These are phyloP conservation scores for Pseudoatta argentina DNA, from an alignment of 1,140 invertebrate genomes.

Conservation along the genomic window DNA sequence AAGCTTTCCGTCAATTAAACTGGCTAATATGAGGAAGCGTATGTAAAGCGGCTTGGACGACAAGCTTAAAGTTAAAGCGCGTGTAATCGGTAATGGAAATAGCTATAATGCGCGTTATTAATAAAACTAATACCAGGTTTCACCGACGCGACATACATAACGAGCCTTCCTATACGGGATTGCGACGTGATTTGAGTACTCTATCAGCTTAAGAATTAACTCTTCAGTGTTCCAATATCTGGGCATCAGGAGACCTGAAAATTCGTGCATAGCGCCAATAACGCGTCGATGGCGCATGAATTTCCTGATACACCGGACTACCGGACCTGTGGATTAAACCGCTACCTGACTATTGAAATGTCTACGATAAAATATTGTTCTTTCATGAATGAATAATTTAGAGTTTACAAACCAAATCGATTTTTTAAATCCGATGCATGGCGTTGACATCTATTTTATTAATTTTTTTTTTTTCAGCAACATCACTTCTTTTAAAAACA, in stretches of 20 bases:
- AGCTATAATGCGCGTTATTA: conserved; percentile 61
- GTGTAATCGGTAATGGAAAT: conserved; percentile 63
- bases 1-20: conserved; percentile 20
- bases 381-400: conserved; percentile 33
- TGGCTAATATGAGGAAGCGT: conserved; percentile 25
- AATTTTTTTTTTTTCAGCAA: neutral
- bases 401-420: neutral
- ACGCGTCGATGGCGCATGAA: conserved; percentile 51
- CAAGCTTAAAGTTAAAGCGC: conserved; percentile 53
- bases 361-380: conserved; percentile 54
- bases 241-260: conserved; percentile 52
- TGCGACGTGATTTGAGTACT: conserved; percentile 57
- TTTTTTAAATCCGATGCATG: conserved; percentile 1
- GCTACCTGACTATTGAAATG: conserved; percentile 28
- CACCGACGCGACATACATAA: conserved; percentile 38
- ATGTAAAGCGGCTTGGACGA: conserved; percentile 45
- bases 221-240: conserved; percentile 45
- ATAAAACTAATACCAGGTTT: conserved; percentile 59
- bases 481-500: neutral
- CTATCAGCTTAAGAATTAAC: conserved; percentile 62
- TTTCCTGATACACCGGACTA: conserved; percentile 52
- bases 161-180: conserved; percentile 22
- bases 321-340: conserved; percentile 39
- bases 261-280: conserved; percentile 50
- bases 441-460: conserved; percentile 13